phyloP scores from a whole-genome alignment of 2,888 invertebrate species.

The Acanthosepion esculentum region DNA sequence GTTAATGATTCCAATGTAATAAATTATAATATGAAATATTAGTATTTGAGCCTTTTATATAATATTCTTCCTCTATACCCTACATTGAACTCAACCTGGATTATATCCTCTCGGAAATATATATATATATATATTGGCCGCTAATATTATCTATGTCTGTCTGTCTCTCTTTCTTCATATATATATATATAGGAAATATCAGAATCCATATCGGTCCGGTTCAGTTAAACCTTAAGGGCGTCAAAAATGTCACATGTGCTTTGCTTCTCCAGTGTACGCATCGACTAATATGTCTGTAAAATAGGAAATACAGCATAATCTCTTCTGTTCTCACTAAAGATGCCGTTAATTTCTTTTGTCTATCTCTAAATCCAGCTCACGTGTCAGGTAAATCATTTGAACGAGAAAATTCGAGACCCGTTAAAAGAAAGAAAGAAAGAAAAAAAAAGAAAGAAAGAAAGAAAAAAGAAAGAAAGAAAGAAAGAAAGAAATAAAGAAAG shows the following conservation, averaged over 20 bases:
- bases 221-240: neutral
- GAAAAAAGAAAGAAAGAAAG: too few relatives aligned
- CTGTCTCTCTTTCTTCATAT: too few relatives aligned
- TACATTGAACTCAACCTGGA: too few relatives aligned
- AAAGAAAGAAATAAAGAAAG: too few relatives aligned
- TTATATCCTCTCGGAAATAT: too few relatives aligned
- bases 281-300: neutral
- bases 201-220: neutral
- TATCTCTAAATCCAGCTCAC: neutral
- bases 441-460: too few relatives aligned
- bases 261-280: neutral
- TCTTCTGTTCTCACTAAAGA: neutral
- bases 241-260: neutral
- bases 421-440: neutral
- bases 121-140: too few relatives aligned
- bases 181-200: neutral
- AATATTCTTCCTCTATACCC: too few relatives aligned
- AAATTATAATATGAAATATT: too few relatives aligned
- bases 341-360: neutral
- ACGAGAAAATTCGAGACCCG: neutral
- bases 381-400: neutral
- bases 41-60: too few relatives aligned
- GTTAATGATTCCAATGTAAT: too few relatives aligned
- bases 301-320: neutral
- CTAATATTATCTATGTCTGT: too few relatives aligned